Evolutionary conservation across 2,797 vertebrate genomes (phyloP).

Genomic region (Chaenodraco wilsoni): DNA sequence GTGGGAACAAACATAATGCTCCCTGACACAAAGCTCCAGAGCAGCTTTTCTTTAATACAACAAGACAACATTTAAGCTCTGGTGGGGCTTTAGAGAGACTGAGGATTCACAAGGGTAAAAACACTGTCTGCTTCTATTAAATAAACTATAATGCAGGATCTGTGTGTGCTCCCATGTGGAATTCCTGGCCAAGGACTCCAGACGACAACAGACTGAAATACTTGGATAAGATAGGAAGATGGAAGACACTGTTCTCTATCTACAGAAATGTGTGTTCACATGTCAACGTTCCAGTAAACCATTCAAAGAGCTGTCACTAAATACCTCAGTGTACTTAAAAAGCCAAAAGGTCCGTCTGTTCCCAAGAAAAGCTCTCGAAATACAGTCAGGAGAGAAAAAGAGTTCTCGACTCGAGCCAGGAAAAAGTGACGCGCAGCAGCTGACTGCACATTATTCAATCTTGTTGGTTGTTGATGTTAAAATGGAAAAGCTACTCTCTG

Average conservation of each 20-base stretch:
- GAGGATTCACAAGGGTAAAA: constrained; percentile 31
- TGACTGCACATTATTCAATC: constrained; percentile 33
- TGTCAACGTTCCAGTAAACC: constrained; percentile 15
- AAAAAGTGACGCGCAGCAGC: constrained; percentile 37
- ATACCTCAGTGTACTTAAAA: constrained; percentile 1
- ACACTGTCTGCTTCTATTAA: constrained; percentile 42
- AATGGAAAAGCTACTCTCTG: neutral
- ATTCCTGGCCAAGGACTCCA: constrained; percentile 29
- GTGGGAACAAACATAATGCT: constrained; percentile 33
- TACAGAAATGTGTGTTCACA: neutral
- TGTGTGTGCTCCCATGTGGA: constrained; percentile 23
- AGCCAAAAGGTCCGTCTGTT: constrained; percentile 43
- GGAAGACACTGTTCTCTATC: constrained; percentile 12
- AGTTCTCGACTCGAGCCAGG: constrained; percentile 26
- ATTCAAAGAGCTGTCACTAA: constrained; percentile 15
- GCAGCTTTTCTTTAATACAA: constrained; percentile 50
- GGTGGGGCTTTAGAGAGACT: constrained; percentile 33
- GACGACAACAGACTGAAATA: constrained; percentile 41
- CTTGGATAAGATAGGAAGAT: constrained; percentile 37
- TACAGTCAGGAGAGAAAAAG: constrained; percentile 9
- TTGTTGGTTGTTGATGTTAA: constrained; percentile 28
- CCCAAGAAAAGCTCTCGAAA: constrained; percentile 52
- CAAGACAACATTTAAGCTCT: constrained; percentile 44
- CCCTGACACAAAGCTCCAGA: constrained; percentile 30
- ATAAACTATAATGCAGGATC: constrained; percentile 49